Evolutionary conservation across 2,113 vertebrate genomes (phyloP).

Genomic region (Pelmatolapia mariae): DNA sequence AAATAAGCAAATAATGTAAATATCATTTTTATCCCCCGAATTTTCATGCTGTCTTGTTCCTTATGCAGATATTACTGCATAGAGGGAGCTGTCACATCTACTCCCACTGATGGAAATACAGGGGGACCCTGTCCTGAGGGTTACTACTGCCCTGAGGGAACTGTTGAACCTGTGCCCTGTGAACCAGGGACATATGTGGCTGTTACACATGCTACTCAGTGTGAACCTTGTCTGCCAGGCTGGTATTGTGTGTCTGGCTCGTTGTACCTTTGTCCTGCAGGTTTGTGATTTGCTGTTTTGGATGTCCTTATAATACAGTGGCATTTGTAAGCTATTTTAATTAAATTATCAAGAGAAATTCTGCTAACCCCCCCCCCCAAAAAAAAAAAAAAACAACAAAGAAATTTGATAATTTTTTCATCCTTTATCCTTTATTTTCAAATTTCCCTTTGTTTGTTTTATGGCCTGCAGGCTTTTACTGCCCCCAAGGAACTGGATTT

Average conservation of each 20-base stretch:
- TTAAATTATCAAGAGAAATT: background rate
- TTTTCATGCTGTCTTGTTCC: background rate
- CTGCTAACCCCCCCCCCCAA: background rate
- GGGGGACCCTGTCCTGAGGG: constrained; percentile 73
- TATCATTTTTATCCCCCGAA: background rate
- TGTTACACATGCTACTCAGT: constrained; percentile 62
- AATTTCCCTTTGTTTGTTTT: background rate
- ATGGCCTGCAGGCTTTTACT: constrained; percentile 78
- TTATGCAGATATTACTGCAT: constrained; percentile 68
- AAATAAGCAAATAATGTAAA: background rate
- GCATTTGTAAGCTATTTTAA: background rate
- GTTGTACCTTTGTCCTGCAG: constrained; percentile 76
- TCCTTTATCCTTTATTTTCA: background rate
- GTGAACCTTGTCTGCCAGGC: constrained; percentile 77
- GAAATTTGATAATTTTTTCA: rapidly evolving
- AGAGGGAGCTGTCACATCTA: constrained; percentile 54
- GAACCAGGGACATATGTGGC: constrained; percentile 74
- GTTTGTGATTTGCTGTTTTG: constrained; percentile 59
- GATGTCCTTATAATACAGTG: background rate
- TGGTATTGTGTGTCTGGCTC: constrained; percentile 76
- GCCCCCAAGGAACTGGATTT: constrained; percentile 73
- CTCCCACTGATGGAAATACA: constrained; percentile 60
- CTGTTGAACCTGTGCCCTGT: constrained; percentile 63
- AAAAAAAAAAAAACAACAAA: background rate
- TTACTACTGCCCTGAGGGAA: constrained; percentile 77